Evolutionary conservation across 2,888 invertebrate species (phyloP).

Genomic region (Pyrgus malvae): DNA sequence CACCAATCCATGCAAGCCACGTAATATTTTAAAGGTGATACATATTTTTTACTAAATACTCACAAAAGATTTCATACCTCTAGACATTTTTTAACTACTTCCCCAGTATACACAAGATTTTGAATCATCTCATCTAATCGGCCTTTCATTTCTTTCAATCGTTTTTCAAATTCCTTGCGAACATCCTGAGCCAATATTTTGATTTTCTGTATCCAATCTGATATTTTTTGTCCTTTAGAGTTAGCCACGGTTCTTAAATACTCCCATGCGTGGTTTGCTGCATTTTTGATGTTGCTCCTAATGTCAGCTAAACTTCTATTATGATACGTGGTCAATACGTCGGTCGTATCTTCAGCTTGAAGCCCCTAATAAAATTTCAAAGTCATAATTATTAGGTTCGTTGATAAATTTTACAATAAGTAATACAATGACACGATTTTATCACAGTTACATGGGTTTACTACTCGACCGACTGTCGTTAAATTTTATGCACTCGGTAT

Average conservation of each 20-base stretch:
- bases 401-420: no score
- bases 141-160: constrained; percentile 39
- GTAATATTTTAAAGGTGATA: background rate
- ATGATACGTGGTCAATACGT: no score
- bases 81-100: constrained; percentile 46
- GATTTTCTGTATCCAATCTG: constrained; percentile 39
- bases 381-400: no score
- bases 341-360: no score
- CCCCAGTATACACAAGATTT: constrained; percentile 38
- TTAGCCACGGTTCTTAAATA: constrained; percentile 44
- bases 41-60: no score
- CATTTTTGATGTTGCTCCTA: constrained; percentile 46
- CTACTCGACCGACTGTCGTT: no score
- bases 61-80: no score
- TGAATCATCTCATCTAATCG: constrained; percentile 39
- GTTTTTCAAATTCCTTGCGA: constrained; percentile 36
- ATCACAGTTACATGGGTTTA: no score
- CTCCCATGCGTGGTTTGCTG: constrained; percentile 44
- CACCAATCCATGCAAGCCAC: no score
- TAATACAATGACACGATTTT: no score
- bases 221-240: constrained; percentile 43
- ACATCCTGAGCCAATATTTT: constrained; percentile 42
- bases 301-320: constrained; percentile 33
- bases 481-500: no score
- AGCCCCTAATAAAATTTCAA: no score